phyloP scores from a whole-genome alignment of 2,113 vertebrate genomes.

The Mola mola region DNA sequence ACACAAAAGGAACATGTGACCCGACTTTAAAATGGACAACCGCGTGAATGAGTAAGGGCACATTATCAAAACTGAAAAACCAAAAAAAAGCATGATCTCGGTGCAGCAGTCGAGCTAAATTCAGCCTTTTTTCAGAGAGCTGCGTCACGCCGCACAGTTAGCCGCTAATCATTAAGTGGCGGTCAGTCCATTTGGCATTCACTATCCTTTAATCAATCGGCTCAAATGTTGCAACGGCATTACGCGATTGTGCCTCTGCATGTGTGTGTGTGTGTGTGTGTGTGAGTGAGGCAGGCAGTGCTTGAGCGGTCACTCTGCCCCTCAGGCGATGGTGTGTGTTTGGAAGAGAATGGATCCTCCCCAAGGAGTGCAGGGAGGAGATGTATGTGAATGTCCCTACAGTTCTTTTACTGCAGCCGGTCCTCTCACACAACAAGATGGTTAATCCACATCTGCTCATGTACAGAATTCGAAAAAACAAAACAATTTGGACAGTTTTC shows the following conservation, averaged over 20 bases:
- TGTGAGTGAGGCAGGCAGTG: slow-evolving; percentile 59
- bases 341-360: slow-evolving; percentile 81
- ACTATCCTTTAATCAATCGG: slow-evolving; percentile 70
- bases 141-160: slow-evolving; percentile 5
- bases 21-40: slow-evolving; percentile 19
- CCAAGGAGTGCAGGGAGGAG: slow-evolving; percentile 72
- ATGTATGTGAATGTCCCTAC: slow-evolving; percentile 62
- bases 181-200: slow-evolving; percentile 61
- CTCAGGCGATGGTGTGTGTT: slow-evolving; percentile 77
- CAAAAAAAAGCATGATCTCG: slow-evolving; percentile 6
- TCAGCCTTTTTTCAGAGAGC: slow-evolving; percentile 47
- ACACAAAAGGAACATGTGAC: slow-evolving; percentile 10
- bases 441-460: background rate
- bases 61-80: slow-evolving; percentile 3
- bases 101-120: slow-evolving; percentile 27
- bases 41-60: background rate
- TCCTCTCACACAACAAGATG: slow-evolving; percentile 49
- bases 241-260: slow-evolving; percentile 37
- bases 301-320: slow-evolving; percentile 82
- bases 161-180: slow-evolving; percentile 68
- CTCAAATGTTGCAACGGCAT: slow-evolving; percentile 51
- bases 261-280: slow-evolving; percentile 43
- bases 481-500: no score
- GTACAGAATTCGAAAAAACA: no score
- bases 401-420: slow-evolving; percentile 71